phyloP scores from a whole-genome alignment of 2,888 invertebrate species.

The Phortica magna region DNA sequence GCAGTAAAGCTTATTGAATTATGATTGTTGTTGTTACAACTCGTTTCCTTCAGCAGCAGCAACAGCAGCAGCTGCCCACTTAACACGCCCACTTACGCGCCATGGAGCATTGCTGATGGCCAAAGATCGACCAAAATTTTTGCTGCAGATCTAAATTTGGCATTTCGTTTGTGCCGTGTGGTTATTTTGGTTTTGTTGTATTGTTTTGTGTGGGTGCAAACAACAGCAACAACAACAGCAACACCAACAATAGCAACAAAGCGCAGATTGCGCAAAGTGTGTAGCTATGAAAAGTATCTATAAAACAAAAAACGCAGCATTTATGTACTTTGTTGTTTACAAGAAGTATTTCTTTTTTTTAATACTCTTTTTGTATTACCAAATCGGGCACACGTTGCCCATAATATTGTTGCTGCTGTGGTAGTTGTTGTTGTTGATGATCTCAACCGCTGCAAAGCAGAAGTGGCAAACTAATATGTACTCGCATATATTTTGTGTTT shows the following conservation, averaged over 20 bases:
- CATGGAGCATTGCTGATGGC: neutral
- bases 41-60: neutral
- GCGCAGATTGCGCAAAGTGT: slow-evolving; percentile 9
- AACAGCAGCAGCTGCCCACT: slow-evolving; percentile 4
- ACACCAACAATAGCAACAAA: neutral
- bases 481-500: neutral
- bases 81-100: neutral
- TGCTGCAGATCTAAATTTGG: slow-evolving; percentile 19
- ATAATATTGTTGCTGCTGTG: neutral
- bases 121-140: slow-evolving; percentile 5
- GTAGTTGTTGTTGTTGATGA: neutral
- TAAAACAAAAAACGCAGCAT: neutral
- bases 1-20: neutral
- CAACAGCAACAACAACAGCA: neutral
- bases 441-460: neutral
- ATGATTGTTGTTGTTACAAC: neutral
- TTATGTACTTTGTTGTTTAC: slow-evolving; percentile 3
- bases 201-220: neutral
- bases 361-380: neutral
- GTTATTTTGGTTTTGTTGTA: neutral
- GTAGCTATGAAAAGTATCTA: neutral
- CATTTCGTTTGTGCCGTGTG: neutral
- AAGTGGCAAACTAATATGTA: neutral
- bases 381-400: neutral
- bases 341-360: neutral